A percentile compares a stretch with the other conserved stretches of the same genome.
These are phyloP conservation scores for Hyposmocoma kahamanoa DNA, from an alignment of 1,140 invertebrate genomes.

Conservation along the genomic window DNA sequence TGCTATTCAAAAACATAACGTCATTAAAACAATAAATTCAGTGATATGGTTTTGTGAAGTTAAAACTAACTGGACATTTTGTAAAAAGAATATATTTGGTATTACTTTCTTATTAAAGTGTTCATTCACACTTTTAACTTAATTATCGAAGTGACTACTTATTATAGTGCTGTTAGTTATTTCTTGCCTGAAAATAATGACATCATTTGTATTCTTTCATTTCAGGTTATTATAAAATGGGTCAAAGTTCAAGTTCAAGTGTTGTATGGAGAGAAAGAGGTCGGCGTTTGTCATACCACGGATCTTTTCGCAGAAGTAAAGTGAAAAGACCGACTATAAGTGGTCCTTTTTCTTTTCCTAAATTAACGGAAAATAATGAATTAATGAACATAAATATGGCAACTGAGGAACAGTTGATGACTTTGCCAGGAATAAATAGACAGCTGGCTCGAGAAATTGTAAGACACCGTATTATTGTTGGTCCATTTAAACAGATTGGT, in stretches of 20 bases:
- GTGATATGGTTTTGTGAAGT: too few relatives aligned
- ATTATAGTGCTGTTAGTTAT: too few relatives aligned
- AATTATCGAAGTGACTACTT: too few relatives aligned
- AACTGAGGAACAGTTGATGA: constrained; percentile 81
- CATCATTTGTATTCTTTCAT: too few relatives aligned
- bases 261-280: constrained; percentile 50
- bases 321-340: constrained; percentile 59
- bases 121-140: too few relatives aligned
- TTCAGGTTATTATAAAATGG: too few relatives aligned
- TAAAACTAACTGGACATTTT: too few relatives aligned
- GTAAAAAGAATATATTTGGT: too few relatives aligned
- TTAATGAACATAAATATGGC: constrained; percentile 69
- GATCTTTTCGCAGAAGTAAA: constrained; percentile 53
- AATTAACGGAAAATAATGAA: constrained; percentile 57
- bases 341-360: constrained; percentile 62
- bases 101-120: too few relatives aligned
- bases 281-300: constrained; percentile 48
- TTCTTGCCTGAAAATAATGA: too few relatives aligned
- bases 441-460: constrained; percentile 84
- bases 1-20: too few relatives aligned
- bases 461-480: constrained; percentile 83
- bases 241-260: constrained; percentile 64
- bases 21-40: too few relatives aligned
- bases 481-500: constrained; percentile 84
- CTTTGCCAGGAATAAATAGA: constrained; percentile 81